Base-by-base conservation (phyloP, 1,140 invertebrate species). In the Pseudomyrmex cubaensis region DNA sequence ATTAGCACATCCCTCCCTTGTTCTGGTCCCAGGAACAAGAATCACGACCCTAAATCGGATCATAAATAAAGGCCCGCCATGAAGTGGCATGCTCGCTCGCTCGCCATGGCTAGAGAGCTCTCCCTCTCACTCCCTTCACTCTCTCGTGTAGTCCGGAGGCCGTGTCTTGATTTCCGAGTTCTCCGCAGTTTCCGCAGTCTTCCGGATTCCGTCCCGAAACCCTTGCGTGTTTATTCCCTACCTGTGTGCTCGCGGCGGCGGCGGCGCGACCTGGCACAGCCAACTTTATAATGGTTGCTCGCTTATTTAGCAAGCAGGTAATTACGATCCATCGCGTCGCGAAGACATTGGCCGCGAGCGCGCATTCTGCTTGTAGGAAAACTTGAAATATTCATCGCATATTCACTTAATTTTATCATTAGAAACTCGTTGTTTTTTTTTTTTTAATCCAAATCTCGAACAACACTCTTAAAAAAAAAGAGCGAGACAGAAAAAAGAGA, bases 31-130 rank as follows among this genome's bases (percentile, higher is more conserved):
- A 57, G 25, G 72, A 83, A 76, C 84, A 75, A 76, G 78, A 85
- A 85, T 83, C 78, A 83, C 78, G 72, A 70, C 70, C 84, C 78
- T 83, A 83, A 85, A 85, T 85, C 78, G 84, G 63, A 83, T 85
- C 84, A 83, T 85, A 85, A 85, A 85, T 85, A 85, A 85, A 83
- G 78, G 70, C 46, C 15, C 54, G 69, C 76, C 76, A 59, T 62
- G 59, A 64, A 62, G 83, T 46, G 59, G 50, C 52, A 59, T 22
- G 44, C 80, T 52, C 50, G 50, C 50, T 52, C 3, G 48, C 57
- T 52, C 46, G 59, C 15, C 22, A 15, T 25, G 15, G 17, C 17
- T 48, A 61, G 46, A 75, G 35, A 35, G 35, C 35, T 7, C 35
- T 20, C 5, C 5, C 5, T 35, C 35, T 35, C 35, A 35, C 5